Base-by-base conservation (phyloP, 2,888 invertebrate genomes). In the Agrochola litura region DNA sequence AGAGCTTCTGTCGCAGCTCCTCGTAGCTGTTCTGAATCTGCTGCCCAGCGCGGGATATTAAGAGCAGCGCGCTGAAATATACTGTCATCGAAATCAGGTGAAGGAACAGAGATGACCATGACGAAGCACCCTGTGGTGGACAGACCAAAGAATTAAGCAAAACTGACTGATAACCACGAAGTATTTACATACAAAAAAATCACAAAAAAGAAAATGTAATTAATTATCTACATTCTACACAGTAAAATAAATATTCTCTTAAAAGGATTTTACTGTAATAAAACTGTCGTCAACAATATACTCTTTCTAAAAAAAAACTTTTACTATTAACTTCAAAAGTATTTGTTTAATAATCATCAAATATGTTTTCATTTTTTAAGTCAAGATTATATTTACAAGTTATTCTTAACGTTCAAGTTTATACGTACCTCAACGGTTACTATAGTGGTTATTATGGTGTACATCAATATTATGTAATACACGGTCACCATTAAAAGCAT, bases 31-130 rank as follows among this genome's bases (percentile, higher is more conserved):
- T 90, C 30, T 89, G 89, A 30, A 89, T 86, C 5, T 76, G 70
- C 75, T 93, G 92, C 0, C 92, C 93, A 1, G 88, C 89, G 22
- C 75, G 67, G 0, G 92, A 90, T 49, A 92, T 49, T 52, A 90
- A 41, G 56, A 79, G 80, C 19, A 93, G 76, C 0, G 89, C 86
- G 0, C 82, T 30, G 8, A 92, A 54, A 61, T 89, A 90, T 25
- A 87, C 76, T 0, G 73, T 0, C 49, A 92, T 76, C 0, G 85
- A 77, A 5, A 84, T 70, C 0, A 79, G 1, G 63, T 84, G 85
- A 37, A 5, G 37, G 37, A 37, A 37, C 37, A 37, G 37, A 37
- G 37, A 37, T 49, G 49, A 49, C 49, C 14, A 49, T 5, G 49
- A 49, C 0, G 16, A 5, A 49, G 16, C 49, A 49, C 49, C 49